Conservation (phyloP, 2,888 invertebrate genomes). For the Xestia sexstrigata region DNA sequence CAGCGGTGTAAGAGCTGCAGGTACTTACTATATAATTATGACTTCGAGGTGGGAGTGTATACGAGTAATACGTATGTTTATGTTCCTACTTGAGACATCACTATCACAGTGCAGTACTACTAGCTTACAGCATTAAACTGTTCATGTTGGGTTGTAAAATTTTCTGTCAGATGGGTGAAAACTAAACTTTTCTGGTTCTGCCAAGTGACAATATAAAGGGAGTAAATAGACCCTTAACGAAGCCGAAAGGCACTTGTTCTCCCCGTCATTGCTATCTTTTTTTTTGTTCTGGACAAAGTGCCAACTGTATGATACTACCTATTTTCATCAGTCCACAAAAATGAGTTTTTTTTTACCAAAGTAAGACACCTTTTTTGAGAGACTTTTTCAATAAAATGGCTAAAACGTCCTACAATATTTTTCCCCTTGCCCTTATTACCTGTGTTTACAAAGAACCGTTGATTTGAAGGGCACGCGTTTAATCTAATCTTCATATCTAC, state of each 20-base stretch:
- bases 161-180: background rate
- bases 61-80: conserved; percentile 26
- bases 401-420: conserved; percentile 36
- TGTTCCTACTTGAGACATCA: conserved; percentile 2
- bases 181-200: background rate
- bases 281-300: no score
- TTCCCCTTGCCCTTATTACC: conserved; percentile 43
- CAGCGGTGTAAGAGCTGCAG: background rate
- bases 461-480: conserved; percentile 63
- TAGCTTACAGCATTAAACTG: conserved; percentile 2
- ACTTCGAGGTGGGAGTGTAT: background rate
- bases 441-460: conserved; percentile 57
- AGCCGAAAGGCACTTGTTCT: no score
- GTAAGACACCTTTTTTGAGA: background rate
- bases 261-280: no score
- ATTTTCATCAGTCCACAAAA: background rate
- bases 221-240: no score
- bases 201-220: background rate
- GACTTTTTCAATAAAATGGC: conserved; percentile 14
- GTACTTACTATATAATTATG: background rate
- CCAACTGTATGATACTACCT: background rate
- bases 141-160: background rate
- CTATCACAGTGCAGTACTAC: conserved; percentile 3
- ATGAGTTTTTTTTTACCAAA: background rate
- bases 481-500: conserved; percentile 63